Conservation (phyloP, 2,888 invertebrate species). For the Fragum whitleyi region DNA sequence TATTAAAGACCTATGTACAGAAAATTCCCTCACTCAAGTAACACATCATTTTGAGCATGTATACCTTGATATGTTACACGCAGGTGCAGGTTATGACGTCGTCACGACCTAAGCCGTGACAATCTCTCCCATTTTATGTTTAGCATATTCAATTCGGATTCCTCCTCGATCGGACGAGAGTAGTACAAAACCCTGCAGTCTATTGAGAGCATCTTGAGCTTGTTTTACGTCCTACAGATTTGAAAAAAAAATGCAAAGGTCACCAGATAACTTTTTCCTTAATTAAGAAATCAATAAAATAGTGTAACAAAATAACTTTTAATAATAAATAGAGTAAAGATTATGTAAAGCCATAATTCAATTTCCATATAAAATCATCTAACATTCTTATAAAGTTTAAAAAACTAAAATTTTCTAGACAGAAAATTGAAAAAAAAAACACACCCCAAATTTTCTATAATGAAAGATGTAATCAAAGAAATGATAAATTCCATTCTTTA, state of each 20-base stretch:
- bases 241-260: not conserved
- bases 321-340: no score
- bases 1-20: not conserved
- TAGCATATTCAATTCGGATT: slow-evolving; percentile 99
- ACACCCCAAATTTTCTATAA: no score
- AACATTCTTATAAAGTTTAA: no score
- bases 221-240: slow-evolving; percentile 90
- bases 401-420: no score
- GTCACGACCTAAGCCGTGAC: slow-evolving; percentile 56
- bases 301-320: no score
- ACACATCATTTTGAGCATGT: slow-evolving; percentile 1
- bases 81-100: not conserved
- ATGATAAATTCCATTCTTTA: no score
- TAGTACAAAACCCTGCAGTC: slow-evolving; percentile 97
- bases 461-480: no score
- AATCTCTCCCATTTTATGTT: slow-evolving; percentile 98
- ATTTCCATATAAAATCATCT: no score
- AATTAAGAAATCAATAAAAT: no score
- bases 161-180: slow-evolving; percentile 98
- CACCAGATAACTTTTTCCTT: not conserved
- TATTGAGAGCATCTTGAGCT: slow-evolving; percentile 96
- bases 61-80: slow-evolving; percentile 22
- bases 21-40: slow-evolving; percentile 31
- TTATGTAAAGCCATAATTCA: no score
- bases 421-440: no score